Base-by-base conservation (phyloP, 53 echinoderm and acorn worm genomes). In the Zoroaster sp. region DNA sequence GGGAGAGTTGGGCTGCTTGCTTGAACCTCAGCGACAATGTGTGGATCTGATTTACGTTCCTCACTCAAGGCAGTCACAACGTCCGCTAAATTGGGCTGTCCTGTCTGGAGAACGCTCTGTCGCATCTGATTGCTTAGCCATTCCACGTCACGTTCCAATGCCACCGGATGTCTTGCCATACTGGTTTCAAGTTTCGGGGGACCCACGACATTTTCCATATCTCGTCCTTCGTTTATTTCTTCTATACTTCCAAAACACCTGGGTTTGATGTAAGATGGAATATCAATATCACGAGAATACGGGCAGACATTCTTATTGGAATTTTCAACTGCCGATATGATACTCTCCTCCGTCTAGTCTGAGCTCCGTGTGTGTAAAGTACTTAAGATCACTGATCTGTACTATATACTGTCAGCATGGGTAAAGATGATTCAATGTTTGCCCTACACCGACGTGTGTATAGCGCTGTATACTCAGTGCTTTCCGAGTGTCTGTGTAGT, bases 71-170 rank as follows among this genome's bases (percentile, higher is more conserved):
- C 44, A 6, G 31, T n/a, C 3, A 28, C 17, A 53, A 52, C 78
- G 30, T 30, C 40, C 25, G 5, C 74, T 38, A 35, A n/a, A 31
- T 28, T 52, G 74, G 42, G 39, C 38, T 9, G 21, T 23, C 40
- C 74, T 6, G 74, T 11, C 35, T 51, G 34, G 32, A 78, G 53
- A 14, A 20, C 78, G 15, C 36, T 78, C 36, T 78, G 78, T 55
- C 78, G 52, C 78, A 78, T 78, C 78, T 55, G 34, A 35, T 78
- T 78, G 38, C 78, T 78, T 18, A 78, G 59, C 78, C 78, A 78
- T 54, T 78, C 78, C 55, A 78, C 32, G 36, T 55, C 78, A 0
- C 78, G 78, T 18, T 30, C 31, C 18, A 54, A 51, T 17, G 53
- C 36, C 7, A 35, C 59, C 8, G 53, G 17, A 20, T 78, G 53